A percentile compares a stretch with the other conserved stretches of the same genome.
These are phyloP conservation scores for Agapornis canus DNA, from an alignment of 2,797 vertebrate genomes.

Conservation along the genomic window DNA sequence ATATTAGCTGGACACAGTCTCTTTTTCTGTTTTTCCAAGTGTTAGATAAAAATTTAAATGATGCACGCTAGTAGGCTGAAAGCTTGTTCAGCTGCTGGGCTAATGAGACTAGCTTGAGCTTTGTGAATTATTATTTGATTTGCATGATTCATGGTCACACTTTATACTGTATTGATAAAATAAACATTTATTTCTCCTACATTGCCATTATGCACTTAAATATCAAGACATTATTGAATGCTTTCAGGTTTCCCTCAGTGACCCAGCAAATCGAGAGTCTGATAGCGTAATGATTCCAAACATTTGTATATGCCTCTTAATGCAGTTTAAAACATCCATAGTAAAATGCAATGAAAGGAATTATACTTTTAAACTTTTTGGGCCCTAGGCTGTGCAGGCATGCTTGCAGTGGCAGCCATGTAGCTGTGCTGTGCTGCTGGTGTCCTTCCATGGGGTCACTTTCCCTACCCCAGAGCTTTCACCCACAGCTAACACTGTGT, in stretches of 20 bases:
- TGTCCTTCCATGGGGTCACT: no score
- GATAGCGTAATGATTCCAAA: not conserved
- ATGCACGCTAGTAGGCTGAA: not conserved
- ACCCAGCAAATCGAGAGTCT: slow-evolving; percentile 26
- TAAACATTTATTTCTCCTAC: slow-evolving; percentile 18
- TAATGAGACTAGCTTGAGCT: not conserved
- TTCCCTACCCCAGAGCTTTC: not conserved
- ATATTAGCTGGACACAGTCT: not conserved
- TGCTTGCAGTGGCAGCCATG: not conserved
- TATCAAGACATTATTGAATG: slow-evolving; percentile 52
- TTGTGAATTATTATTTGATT: slow-evolving; percentile 42
- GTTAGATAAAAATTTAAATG: not conserved
- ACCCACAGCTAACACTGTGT: not conserved
- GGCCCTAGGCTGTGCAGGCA: not conserved
- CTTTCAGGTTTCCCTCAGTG: slow-evolving; percentile 42
- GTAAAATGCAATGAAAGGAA: not conserved
- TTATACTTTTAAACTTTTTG: not conserved
- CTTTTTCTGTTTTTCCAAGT: not conserved
- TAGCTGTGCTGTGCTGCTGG: rapidly evolving
- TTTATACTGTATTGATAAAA: slow-evolving; percentile 38
- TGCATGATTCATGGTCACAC: not conserved
- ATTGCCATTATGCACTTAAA: slow-evolving; percentile 56
- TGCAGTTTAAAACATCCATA: slow-evolving; percentile 23
- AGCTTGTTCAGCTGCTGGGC: not conserved
- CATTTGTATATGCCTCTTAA: slow-evolving; percentile 20